Percentiles rank a stretch among this genome's conserved stretches.
These are phyloP conservation scores for Hemitrygon akajei DNA, from an alignment of 2,797 vertebrate genomes.

Conservation along the genomic window DNA sequence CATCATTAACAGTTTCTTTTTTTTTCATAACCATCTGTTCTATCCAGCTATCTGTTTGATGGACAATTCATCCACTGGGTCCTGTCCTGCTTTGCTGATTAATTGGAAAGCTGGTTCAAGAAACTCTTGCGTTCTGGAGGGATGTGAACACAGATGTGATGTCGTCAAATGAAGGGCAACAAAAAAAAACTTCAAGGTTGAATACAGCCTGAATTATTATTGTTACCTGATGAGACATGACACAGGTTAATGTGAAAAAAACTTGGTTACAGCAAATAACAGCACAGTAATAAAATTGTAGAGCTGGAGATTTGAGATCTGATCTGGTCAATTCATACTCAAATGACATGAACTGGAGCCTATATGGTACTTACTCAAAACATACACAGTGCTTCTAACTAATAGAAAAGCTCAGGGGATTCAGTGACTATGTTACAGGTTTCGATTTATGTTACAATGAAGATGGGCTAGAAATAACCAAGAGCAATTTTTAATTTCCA, in stretches of 20 bases:
- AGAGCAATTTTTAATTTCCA: background rate
- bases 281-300: background rate
- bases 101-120: background rate
- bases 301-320: background rate
- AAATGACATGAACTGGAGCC: background rate
- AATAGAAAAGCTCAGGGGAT: background rate
- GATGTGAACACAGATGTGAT: background rate
- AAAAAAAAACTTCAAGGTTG: constrained; percentile 19
- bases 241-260: background rate
- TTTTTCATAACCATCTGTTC: constrained; percentile 7
- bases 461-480: background rate
- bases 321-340: background rate
- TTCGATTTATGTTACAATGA: no score
- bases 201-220: constrained; percentile 21
- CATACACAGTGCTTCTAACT: background rate
- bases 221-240: background rate
- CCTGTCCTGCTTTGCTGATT: background rate
- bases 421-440: background rate
- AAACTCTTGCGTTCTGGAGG: constrained; percentile 11
- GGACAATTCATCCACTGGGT: constrained; percentile 4
- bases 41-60: constrained; percentile 16
- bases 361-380: background rate
- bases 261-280: background rate
- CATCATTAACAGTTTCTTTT: background rate
- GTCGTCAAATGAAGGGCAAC: background rate